Conservation (phyloP, 2,888 invertebrate genomes). For the Archips xylosteana region DNA sequence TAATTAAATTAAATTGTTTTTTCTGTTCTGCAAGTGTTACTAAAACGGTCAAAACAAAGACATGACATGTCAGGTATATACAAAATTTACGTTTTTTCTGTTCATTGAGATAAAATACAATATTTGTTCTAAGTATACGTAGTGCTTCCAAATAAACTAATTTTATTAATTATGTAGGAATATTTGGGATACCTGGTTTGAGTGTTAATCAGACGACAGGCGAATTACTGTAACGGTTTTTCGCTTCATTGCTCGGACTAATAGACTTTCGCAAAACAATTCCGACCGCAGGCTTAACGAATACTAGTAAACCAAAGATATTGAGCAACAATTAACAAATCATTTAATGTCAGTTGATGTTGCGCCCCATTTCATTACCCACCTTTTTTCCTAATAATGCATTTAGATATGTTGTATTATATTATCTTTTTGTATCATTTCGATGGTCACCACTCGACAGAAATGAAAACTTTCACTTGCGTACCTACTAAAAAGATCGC, state of each 20-base stretch:
- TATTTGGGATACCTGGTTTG: not conserved
- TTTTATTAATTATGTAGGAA: not conserved
- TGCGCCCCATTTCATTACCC: not conserved
- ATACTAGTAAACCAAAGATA: conserved; percentile 61
- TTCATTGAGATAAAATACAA: not conserved
- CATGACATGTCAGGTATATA: not conserved
- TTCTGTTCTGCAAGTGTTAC: not conserved
- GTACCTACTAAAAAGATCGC: not conserved
- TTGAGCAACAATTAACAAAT: conserved; percentile 45
- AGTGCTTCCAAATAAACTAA: not conserved
- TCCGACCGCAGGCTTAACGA: conserved; percentile 57
- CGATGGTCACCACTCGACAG: not conserved
- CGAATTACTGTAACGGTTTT: not conserved
- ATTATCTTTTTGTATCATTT: not conserved
- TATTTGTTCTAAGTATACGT: not conserved
- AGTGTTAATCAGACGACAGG: not conserved
- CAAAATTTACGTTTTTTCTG: too few species aligned
- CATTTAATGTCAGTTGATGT: not conserved
- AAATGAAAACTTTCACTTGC: conserved; percentile 10
- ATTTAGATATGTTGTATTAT: not conserved
- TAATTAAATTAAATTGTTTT: not conserved
- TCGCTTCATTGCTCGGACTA: not conserved
- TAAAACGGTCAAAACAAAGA: not conserved
- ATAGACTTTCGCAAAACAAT: conserved; percentile 62
- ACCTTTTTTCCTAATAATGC: not conserved